Conservation (phyloP, 2,113 vertebrate species). For the Pseudorectes ferrugineus region DNA sequence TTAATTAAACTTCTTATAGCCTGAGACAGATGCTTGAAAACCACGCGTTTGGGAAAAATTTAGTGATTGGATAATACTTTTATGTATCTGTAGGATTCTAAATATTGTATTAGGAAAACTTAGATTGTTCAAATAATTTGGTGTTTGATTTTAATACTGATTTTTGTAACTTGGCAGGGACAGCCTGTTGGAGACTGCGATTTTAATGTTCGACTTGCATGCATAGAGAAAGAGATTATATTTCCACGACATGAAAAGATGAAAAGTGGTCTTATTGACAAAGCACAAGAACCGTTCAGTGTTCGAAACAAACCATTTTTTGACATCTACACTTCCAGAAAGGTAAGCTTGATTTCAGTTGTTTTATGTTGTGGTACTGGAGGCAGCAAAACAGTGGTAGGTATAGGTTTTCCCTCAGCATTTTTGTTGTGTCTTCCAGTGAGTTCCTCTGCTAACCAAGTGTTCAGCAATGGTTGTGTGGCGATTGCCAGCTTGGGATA, state of each 20-base stretch:
- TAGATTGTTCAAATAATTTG: not conserved
- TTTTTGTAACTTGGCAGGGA: conserved; percentile 76
- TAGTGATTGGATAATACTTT: not conserved
- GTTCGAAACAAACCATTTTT: conserved; percentile 97
- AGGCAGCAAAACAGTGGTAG: not conserved
- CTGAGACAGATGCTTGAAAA: not conserved
- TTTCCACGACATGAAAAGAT: conserved; percentile 93
- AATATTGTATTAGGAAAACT: not conserved
- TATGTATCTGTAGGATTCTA: not conserved
- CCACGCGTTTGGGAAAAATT: not conserved
- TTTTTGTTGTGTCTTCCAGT: not conserved
- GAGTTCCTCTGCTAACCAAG: not conserved
- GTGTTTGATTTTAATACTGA: conserved; percentile 3
- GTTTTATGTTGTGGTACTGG: not conserved
- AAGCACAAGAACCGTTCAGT: conserved; percentile 92
- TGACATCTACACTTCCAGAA: conserved; percentile 88
- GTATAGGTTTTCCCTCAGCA: not conserved
- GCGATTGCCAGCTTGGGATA: not conserved
- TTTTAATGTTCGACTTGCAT: conserved; percentile 89
- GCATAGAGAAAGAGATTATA: conserved; percentile 98
- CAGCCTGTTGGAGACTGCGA: conserved; percentile 96
- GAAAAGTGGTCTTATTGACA: conserved; percentile 94
- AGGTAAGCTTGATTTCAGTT: conserved; percentile 77
- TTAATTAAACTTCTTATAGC: not conserved
- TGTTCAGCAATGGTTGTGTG: not conserved